A percentile compares a stretch with the other conserved stretches of the same genome.
phyloP scores from a whole-genome alignment of 2,888 invertebrate species.

The Drosophila dives region DNA sequence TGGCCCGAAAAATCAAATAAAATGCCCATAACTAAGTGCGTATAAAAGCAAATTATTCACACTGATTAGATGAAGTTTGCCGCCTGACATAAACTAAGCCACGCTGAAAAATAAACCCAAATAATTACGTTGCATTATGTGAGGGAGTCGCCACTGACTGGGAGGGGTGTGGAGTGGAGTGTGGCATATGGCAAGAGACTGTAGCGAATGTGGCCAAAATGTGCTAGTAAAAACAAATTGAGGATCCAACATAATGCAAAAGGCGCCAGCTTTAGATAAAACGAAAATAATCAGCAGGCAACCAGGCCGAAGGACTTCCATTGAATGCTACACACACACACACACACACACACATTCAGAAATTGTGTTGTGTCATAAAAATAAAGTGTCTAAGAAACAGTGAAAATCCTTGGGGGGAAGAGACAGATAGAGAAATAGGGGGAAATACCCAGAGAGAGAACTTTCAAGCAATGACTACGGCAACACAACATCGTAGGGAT shows the following conservation, averaged over 20 bases:
- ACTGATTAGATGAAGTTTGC: slow-evolving; percentile 72
- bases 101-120: slow-evolving; percentile 76
- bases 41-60: slow-evolving; percentile 76
- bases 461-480: slow-evolving; percentile 36
- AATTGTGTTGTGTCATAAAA: slow-evolving; percentile 77
- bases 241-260: slow-evolving; percentile 71
- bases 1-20: slow-evolving; percentile 53
- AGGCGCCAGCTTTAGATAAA: slow-evolving; percentile 67
- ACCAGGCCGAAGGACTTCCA: slow-evolving; percentile 67
- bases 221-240: slow-evolving; percentile 78
- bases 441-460: background rate
- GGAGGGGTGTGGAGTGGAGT: background rate
- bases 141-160: background rate
- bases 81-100: slow-evolving; percentile 68
- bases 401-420: slow-evolving; percentile 43
- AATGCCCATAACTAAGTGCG: slow-evolving; percentile 60
- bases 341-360: slow-evolving; percentile 17
- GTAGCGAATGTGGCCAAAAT: slow-evolving; percentile 27
- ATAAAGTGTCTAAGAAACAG: slow-evolving; percentile 68
- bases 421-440: background rate
- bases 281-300: slow-evolving; percentile 80
- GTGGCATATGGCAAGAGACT: slow-evolving; percentile 32
- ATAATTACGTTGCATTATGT: slow-evolving; percentile 67
- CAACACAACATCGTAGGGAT: slow-evolving; percentile 19
- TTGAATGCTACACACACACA: slow-evolving; percentile 1